Base-by-base conservation (phyloP, 2,888 invertebrate species). In the Poecilobothrus nobilitatus region DNA sequence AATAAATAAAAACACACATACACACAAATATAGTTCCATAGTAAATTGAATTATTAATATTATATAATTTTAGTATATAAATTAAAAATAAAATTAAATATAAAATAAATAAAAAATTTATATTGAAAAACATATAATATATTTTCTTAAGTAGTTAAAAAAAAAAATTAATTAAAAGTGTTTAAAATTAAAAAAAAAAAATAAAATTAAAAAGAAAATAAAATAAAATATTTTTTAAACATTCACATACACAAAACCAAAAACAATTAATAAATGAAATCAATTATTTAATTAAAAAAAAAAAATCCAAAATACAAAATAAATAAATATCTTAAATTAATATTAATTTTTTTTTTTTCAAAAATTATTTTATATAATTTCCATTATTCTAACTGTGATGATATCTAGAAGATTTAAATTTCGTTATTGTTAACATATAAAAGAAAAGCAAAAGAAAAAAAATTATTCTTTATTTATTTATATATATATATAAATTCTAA, bases 81-180 rank as follows among this genome's bases (percentile, higher is more conserved):
- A 27, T 27, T 7, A 37, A 53, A 53, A 53, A 18, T n/a, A 18
- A 53, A 9, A 53, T 53, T 1, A 53, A 53, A 53, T 4, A 18
- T 15, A 53, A 53, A 12, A 12, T 15, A 53, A 18, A 15, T 53
- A 53, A 53, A 6, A 53, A 53, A 53, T 53, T 53, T 53, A 53
- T 18, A 37, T 10, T 37, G 12, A 37, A 37, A 53, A 18, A 53
- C 15, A 53, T 53, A n/a, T 53, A 41, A 41, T 41, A 53, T 53
- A 53, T 53, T 53, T 53, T 53, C 53, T 53, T 53, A 53, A 53
- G 18, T 53, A 53, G 63, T 22, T 61, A 22, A 63, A 63, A 20
- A 21, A 61, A 63, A 63, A 63, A 21, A 63, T 20, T 22, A 63
- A 63, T 10, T 15, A 22, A 10, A 63, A 63, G 20, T 63, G 63